Evolutionary conservation across 1,140 invertebrate species (phyloP), one percentile per base, ranked within the genome.

Genomic region (Mya arenaria): DNA sequence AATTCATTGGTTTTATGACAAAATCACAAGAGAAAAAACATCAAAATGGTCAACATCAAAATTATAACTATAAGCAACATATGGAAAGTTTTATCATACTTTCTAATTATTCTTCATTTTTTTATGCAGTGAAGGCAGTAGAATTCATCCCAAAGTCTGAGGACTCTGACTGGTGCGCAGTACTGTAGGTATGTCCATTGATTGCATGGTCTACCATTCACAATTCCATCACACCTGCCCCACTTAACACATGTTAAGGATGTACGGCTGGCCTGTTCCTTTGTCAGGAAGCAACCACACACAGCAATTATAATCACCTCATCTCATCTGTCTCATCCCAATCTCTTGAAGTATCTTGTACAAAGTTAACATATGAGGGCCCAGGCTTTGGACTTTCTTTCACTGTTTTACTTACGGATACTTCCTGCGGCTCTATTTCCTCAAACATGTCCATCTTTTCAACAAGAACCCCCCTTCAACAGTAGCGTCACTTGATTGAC

Each of bases 131-230:
- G n/a, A 19, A 19, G 30, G 41, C 62, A 65, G 25, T 30, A 65
- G 25, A 65, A 37, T 23, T 65, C 23, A 23, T 65, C 62, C 19
- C 34, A 32, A 23, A 37, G 23, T 28, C 62, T 65, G 62, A 37
- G 19, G 41, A 65, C 1, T 65, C 62, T 65, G 2, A 65, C 62
- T 37, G 62, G 62, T 10, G 62, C 41, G n/a, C 62, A 65, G 34
- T 65, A 65, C 10, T n/a, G 36, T 37, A 65, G 30, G 41, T 65
- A 37, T 5, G n/a, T n/a, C 62, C 62, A 65, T 10, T 65, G 60
- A 6, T 28, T 63, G n/a, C 60, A 63, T 6, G 62, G 62, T 19
- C 19, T 37, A 23, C 25, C 25, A 37, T 65, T 65, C 23, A 32
- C 41, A 19, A 37, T 36, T 8, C 62, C 62, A 37, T 65, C 62